A percentile compares a stretch with the other conserved stretches of the same genome.
Conservation (phyloP, 2,113 vertebrate species). For the Phylloscopus trochiloides region DNA sequence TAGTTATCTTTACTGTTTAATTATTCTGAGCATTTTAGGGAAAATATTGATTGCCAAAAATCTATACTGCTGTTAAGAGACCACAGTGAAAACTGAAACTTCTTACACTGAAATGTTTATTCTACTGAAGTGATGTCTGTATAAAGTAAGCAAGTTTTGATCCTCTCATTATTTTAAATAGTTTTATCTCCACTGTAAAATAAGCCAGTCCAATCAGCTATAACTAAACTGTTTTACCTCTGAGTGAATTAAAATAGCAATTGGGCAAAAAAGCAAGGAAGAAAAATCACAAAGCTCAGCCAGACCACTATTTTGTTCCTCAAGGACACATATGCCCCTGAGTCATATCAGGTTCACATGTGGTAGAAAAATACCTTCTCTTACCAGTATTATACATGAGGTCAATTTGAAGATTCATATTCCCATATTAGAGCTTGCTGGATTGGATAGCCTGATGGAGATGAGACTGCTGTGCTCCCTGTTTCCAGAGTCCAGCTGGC, state of each 20-base stretch:
- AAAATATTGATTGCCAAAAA: not conserved
- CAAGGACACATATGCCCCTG: not conserved
- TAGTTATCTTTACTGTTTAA: not conserved
- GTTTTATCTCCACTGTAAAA: not conserved
- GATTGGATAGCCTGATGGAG: not conserved
- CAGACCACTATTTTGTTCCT: not conserved
- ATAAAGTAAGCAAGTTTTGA: not conserved
- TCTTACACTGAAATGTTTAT: not conserved
- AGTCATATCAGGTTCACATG: not conserved
- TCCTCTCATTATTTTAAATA: not conserved
- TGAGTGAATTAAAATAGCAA: not conserved
- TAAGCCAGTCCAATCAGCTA: not conserved
- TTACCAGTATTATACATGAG: not conserved
- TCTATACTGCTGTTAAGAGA: not conserved
- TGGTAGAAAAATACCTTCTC: not conserved
- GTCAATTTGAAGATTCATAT: not conserved
- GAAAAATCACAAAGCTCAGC: not conserved
- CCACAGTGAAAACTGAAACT: not conserved
- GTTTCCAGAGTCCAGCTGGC: rapidly evolving
- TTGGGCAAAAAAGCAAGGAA: not conserved
- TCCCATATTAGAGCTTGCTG: not conserved
- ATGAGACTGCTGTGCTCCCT: not conserved
- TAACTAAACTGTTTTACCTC: not conserved
- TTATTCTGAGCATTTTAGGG: not conserved
- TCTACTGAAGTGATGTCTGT: not conserved